These are phyloP conservation scores for Halichondria panicea DNA, from an alignment of 37 sponge, comb jelly and placozoan species.

Conservation along the genomic window DNA sequence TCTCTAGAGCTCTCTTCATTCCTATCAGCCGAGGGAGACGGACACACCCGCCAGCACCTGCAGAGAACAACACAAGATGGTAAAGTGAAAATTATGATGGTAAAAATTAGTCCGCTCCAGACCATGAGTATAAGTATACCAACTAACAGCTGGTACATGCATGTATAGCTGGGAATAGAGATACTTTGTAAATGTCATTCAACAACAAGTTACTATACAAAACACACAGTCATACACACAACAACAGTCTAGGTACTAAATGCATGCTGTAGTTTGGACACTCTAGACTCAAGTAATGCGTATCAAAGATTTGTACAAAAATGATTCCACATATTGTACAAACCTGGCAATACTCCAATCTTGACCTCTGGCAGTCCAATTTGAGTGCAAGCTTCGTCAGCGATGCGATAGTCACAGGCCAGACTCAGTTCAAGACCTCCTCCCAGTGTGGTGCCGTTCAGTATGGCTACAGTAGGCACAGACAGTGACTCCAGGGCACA, in stretches of 20 bases:
- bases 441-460: constrained; percentile 63
- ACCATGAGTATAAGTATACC: background rate
- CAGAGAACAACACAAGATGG: background rate
- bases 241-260: background rate
- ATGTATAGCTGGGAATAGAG: no score
- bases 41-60: constrained; percentile 68
- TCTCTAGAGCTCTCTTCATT: constrained; percentile 13
- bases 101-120: background rate
- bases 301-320: background rate
- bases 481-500: constrained; percentile 58
- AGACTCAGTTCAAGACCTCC: constrained; percentile 69
- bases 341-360: constrained; percentile 65
- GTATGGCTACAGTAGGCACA: constrained; percentile 55
- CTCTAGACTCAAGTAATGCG: background rate
- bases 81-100: background rate
- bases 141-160: no score
- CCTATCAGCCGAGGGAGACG: constrained; percentile 53
- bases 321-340: background rate
- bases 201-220: background rate
- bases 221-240: background rate
- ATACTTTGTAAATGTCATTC: no score
- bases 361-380: constrained; percentile 71
- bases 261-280: no score
- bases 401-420: constrained; percentile 66
- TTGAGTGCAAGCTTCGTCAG: constrained; percentile 43